Evolutionary conservation across 2,113 vertebrate species (phyloP).

Genomic region (Indicator indicator): DNA sequence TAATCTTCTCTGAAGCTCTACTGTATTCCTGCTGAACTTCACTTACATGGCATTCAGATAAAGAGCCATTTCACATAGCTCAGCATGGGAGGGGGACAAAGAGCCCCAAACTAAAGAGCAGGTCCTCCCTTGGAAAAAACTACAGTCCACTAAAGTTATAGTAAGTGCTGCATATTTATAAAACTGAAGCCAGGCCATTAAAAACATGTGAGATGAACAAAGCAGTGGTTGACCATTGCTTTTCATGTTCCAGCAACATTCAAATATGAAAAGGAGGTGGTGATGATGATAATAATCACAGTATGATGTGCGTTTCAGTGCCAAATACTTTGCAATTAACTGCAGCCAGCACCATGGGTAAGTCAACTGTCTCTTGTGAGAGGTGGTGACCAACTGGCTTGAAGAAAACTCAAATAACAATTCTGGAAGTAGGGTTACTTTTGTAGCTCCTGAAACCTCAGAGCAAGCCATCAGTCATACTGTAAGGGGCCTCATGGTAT

Average conservation of each 20-base stretch:
- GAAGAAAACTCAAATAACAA: background rate
- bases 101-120: background rate
- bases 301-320: background rate
- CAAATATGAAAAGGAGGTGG: background rate
- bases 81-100: accelerated
- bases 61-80: accelerated
- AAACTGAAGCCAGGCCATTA: background rate
- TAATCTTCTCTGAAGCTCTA: background rate
- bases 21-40: background rate
- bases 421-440: background rate
- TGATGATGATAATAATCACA: background rate
- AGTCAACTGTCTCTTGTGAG: background rate
- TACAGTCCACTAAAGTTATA: background rate
- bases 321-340: background rate
- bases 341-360: background rate
- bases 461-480: background rate
- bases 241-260: background rate
- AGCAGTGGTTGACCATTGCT: background rate
- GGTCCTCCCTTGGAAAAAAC: background rate
- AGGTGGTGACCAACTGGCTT: background rate
- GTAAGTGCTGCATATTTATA: background rate
- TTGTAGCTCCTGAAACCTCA: background rate
- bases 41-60: background rate
- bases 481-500: background rate
- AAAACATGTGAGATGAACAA: background rate